Base-by-base conservation (phyloP, 2,797 vertebrate genomes). In the Glyptemys insculpta region DNA sequence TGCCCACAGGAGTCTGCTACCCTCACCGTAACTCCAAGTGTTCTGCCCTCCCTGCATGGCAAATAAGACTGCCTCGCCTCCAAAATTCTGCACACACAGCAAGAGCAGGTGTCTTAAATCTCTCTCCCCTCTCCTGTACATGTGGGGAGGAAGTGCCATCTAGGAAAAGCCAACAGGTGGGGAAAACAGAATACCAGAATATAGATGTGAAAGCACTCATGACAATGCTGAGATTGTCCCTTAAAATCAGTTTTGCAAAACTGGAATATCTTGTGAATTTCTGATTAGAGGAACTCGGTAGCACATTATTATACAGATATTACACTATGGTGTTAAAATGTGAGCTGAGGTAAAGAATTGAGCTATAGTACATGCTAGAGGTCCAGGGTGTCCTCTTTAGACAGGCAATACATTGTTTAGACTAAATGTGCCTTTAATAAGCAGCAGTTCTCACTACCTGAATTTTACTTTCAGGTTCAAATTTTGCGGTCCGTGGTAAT, bases 31-130 rank as follows among this genome's bases (percentile, higher is more conserved):
- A 44, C 74, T 47, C 19, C 12, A 49, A 52, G 37, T 41, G 21
- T 49, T 41, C 84, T 47, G 31, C 80, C 23, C 4, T 78, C 27
- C 12, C 74, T 84, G 0, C 0, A 0, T 82, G 44, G 14, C 18
- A 31, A 74, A 86, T 76, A 16, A 85, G 49, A 8, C 0, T 49
- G 11, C n/a, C 3, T 27, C 12, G 12, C 25, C n/a, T 0, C 88
- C 81, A 37, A 6, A 52, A 1, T n/a, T 65, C 34, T 65, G 16
- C 62, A 37, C 34, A 65, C 34, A 16, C 0, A n/a, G 16, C 34
- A 5, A 65, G 62, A 65, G 34, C 18, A 5, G 34, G 15, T 37
- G 34, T 65, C 72, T 41, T 74, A 74, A 74, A 44, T 74, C 37
- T 44, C 5, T 74, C 72, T 74, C 72, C 14, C 21, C 41, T 44